Percentiles rank a stretch among this genome's conserved stretches.
These are phyloP conservation scores for Paramuricea clavata DNA, from an alignment of 92 coral and sea anemone species.

Conservation along the genomic window DNA sequence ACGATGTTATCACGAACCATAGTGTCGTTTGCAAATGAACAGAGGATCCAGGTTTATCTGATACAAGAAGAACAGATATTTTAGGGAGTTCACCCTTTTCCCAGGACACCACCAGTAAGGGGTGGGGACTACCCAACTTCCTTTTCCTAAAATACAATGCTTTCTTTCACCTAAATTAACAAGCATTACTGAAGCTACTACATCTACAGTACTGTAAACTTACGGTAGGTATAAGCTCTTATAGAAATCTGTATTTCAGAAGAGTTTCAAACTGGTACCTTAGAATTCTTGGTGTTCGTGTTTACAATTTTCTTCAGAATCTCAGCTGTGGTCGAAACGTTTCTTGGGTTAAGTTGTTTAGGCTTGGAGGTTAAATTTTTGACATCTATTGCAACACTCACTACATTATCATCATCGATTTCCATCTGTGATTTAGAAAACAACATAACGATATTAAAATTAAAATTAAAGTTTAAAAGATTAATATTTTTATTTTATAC, in stretches of 20 bases:
- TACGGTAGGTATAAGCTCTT: not conserved
- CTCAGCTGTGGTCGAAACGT: constrained; percentile 83
- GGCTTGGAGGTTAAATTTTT: constrained; percentile 81
- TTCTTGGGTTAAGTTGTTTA: constrained; percentile 68
- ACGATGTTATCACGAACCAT: no score
- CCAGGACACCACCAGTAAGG: no score
- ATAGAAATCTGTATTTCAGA: not conserved
- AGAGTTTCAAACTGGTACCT: constrained; percentile 11
- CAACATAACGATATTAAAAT: not conserved
- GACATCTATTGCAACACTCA: constrained; percentile 78
- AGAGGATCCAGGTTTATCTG: no score
- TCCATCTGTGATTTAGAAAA: constrained; percentile 70
- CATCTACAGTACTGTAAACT: no score
- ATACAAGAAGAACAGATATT: no score
- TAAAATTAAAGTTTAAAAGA: not conserved
- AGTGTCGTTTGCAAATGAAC: no score
- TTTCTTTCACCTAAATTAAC: no score
- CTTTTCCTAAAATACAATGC: no score
- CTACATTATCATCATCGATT: constrained; percentile 80
- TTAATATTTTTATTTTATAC: not conserved
- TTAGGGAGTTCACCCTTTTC: no score
- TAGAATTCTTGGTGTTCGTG: constrained; percentile 69
- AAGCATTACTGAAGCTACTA: no score
- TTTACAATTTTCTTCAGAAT: constrained; percentile 85
- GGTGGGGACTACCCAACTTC: no score